Evolutionary conservation across 1,140 invertebrate species (phyloP).

Genomic region (Acromyrmex heyeri): DNA sequence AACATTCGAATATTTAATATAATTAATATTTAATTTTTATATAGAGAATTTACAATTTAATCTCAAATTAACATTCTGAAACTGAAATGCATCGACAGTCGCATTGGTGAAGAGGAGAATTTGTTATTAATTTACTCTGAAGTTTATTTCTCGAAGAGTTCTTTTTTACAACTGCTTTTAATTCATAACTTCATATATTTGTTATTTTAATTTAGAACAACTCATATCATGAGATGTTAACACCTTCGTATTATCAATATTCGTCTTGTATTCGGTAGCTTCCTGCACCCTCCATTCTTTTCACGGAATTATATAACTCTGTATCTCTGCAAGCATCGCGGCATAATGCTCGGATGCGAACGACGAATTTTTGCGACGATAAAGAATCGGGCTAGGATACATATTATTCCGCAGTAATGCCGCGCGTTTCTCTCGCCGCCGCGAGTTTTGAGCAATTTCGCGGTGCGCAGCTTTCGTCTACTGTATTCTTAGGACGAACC

Average conservation of each 20-base stretch:
- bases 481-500: constrained; percentile 44
- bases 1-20: background rate
- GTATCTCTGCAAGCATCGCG: background rate
- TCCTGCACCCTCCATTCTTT: background rate
- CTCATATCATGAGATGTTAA: background rate
- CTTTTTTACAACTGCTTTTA: background rate
- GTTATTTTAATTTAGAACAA: constrained; percentile 9
- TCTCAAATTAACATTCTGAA: background rate
- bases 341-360: background rate
- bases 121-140: background rate
- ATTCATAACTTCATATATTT: background rate
- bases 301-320: background rate
- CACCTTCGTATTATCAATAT: constrained; percentile 11
- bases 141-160: background rate
- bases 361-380: constrained; percentile 34
- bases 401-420: constrained; percentile 54
- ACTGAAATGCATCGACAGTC: background rate
- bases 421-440: constrained; percentile 28
- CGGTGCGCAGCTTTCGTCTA: constrained; percentile 26
- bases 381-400: background rate
- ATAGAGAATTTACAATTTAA: background rate
- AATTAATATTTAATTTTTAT: background rate
- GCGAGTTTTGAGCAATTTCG: constrained; percentile 54
- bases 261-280: background rate
- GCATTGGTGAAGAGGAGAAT: background rate